Percentiles rank a stretch among this genome's conserved stretches.
These are phyloP conservation scores for Gambusia yucatana DNA, from an alignment of 2,797 vertebrate genomes.

Conservation along the genomic window DNA sequence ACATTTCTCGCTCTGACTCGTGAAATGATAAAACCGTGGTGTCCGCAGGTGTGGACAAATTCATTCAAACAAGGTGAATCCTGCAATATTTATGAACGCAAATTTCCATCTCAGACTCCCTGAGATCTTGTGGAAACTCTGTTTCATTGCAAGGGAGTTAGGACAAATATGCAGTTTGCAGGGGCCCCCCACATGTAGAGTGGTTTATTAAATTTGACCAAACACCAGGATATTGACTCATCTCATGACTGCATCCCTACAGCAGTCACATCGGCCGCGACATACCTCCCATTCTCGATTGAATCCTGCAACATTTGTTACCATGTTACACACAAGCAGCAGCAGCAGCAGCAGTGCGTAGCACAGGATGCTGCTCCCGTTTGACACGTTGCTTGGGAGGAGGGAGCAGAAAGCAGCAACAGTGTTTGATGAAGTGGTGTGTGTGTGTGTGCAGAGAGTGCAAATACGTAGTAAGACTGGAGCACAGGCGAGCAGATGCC, in stretches of 20 bases:
- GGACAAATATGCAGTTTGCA: conserved; percentile 24
- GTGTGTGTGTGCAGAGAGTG: conserved; percentile 28
- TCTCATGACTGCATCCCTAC: conserved; percentile 23
- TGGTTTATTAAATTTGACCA: conserved; percentile 54
- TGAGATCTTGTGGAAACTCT: conserved; percentile 20
- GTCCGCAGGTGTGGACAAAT: conserved; percentile 12
- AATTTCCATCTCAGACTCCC: conserved; percentile 38
- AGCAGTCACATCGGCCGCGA: conserved; percentile 24
- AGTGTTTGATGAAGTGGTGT: conserved; percentile 42
- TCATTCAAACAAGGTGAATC: conserved; percentile 22
- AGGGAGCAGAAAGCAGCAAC: conserved; percentile 15
- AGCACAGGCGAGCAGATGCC: conserved; percentile 2
- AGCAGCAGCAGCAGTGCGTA: conserved; percentile 17
- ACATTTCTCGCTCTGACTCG: conserved; percentile 1
- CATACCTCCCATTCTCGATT: conserved; percentile 27
- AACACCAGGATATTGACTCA: conserved; percentile 36
- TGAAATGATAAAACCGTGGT: neutral
- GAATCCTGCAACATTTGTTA: conserved; percentile 52
- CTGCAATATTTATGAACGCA: conserved; percentile 25
- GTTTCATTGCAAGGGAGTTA: conserved; percentile 33
- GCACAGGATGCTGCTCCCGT: conserved; percentile 37
- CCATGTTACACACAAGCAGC: conserved; percentile 36
- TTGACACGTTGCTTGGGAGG: conserved; percentile 39
- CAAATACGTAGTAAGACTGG: conserved; percentile 5
- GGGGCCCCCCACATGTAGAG: conserved; percentile 25